Evolutionary conservation across 2,888 invertebrate species (phyloP), one percentile per base, ranked within the genome.

Genomic region (Luffia ferchaultella): DNA sequence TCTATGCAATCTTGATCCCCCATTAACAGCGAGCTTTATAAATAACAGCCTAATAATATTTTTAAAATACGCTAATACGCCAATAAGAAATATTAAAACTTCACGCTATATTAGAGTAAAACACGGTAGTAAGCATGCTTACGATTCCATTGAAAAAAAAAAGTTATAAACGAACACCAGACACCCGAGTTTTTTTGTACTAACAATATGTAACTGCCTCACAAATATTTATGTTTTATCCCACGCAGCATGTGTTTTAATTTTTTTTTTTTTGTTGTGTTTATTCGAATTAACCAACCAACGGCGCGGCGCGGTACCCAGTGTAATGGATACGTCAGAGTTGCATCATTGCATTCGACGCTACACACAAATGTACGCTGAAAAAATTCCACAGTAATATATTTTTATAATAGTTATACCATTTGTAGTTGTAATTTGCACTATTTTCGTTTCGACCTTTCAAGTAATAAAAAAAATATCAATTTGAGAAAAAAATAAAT

Each of bases 321-420:
- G 30, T 30, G 5, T 30, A 30, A 30, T 12, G 30, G 30, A 7
- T 30, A 70, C 76, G 84, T 85, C 85, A 84, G 73, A 67, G 76
- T 85, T 84, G 85, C 83, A 84, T 77, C 83, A 83, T 83, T 85
- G 85, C 84, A 76, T 85, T 85, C 82, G 83, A 78, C 79, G 79
- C 82, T 70, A 76, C 85, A 85, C 85, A 84, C 84, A 85, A 65
- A 80, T 85, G 85, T 84, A 84, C 85, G 85, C 85, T 85, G 82
- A 80, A 80, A 80, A 80, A 70, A 73, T 74, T 76, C 65, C 12
- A 12, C 30, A 30, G 3, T 30, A 30, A n/a, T n/a, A n/a, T n/a
- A n/a, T n/a, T n/a, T n/a, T n/a, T n/a, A 12, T 30, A 30, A 30
- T 30, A 30, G 3, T 30, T 3, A 7, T 30, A 12, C 12, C 30